These are phyloP conservation scores for Popillia japonica DNA, from an alignment of 1,140 invertebrate genomes.

Conservation along the genomic window DNA sequence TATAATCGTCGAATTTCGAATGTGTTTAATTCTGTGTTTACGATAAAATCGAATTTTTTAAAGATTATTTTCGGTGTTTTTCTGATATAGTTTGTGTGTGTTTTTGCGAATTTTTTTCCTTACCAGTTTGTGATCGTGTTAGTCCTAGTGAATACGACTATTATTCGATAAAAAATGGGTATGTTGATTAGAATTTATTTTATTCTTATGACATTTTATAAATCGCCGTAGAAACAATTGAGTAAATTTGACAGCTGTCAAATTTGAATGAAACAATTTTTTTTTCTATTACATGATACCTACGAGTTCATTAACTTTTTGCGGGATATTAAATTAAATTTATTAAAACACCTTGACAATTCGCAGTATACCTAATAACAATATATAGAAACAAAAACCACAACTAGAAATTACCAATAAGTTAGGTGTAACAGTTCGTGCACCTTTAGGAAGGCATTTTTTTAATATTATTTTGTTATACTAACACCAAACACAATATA, in stretches of 20 bases:
- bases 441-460: too few species aligned
- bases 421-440: too few species aligned
- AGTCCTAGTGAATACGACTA: not conserved
- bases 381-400: too few species aligned
- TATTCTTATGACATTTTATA: not conserved
- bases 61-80: not conserved
- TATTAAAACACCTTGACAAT: too few species aligned
- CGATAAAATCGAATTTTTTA: not conserved
- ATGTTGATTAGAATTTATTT: not conserved
- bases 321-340: not conserved
- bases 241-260: not conserved
- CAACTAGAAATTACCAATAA: too few species aligned
- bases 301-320: not conserved
- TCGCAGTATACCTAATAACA: too few species aligned
- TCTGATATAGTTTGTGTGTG: not conserved
- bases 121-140: not conserved
- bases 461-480: too few species aligned
- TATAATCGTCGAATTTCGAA: conserved; percentile 1
- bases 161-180: not conserved
- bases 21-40: not conserved
- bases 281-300: too few species aligned
- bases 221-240: not conserved
- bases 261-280: not conserved
- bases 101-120: not conserved
- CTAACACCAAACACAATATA: not conserved